Base-by-base conservation (phyloP, 2,113 vertebrate species). In the Tachysurus fulvidraco region DNA sequence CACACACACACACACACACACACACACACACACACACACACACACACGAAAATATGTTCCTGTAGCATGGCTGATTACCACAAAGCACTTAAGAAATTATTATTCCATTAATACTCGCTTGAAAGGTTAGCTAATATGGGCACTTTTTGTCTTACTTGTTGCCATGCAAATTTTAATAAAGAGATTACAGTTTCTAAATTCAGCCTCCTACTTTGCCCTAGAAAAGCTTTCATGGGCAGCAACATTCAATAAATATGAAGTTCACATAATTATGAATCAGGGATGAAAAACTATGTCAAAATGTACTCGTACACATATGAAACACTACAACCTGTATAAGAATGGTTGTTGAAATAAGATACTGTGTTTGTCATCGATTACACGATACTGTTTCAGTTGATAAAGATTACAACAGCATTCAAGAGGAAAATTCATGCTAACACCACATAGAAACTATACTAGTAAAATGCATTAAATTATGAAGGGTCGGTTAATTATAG, bases 81-180 rank as follows among this genome's bases (percentile, higher is more conserved):
- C 84, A 78, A 60, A 60, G 55, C 78, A 44, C 55, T 81, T 79
- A 60, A 76, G 25, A 62, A 46, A 46, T 50, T n/a, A 76, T 84
- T 46, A 76, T 44, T 59, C 9, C 36, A 62, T 84, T 85, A 77
- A 84, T 64, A 85, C 54, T 64, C 25, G 88, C 88, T 89, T 90
- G 89, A 91, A 91, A 90, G 90, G 90, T 90, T 89, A 85, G 91
- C 86, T 74, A 71, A 62, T 71, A 69, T 62, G 73, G 1, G 64
- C n/a, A 84, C 7, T 9, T 60, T 76, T 55, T 44, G 28, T 80
- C 23, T 16, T 25, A 80, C 50, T 30, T 80, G 84, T 86, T 69
- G 62, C 77, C 62, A 44, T 69, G 65, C n/a, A 28, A 28, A 57
- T 57, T 41, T 60, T 44, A 84, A 21, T 50, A 30, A 50, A 50